Conservation (phyloP, 1,140 invertebrate species). For the Mizuhopecten yessoensis region DNA sequence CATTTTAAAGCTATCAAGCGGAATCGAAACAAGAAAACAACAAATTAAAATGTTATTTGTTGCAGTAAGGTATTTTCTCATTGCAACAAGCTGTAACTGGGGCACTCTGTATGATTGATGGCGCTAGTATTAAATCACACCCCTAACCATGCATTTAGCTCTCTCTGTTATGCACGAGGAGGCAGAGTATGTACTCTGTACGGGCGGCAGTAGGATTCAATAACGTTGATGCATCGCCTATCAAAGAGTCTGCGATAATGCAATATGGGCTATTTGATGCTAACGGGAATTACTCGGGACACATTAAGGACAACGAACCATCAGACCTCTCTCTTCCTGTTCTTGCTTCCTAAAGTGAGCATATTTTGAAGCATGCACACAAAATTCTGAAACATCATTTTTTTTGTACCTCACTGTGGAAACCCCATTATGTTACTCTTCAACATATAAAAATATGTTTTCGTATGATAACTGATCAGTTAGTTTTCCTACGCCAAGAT, state of each 20-base stretch:
- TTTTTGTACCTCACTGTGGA: too few relatives aligned
- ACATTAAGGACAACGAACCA: not conserved
- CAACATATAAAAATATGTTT: too few relatives aligned
- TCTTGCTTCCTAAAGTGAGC: too few relatives aligned
- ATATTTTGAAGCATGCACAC: too few relatives aligned
- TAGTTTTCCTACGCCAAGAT: too few relatives aligned
- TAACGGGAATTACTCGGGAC: not conserved
- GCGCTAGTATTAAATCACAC: not conserved
- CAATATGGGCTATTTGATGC: not conserved
- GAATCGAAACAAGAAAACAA: not conserved
- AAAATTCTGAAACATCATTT: too few relatives aligned
- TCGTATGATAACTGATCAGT: too few relatives aligned
- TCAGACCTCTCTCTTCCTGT: not conserved
- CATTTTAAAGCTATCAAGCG: not conserved
- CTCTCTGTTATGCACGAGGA: not conserved
- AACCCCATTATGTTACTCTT: too few relatives aligned
- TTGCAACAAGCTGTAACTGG: not conserved
- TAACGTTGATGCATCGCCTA: constrained; percentile 8
- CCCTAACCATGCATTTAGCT: not conserved
- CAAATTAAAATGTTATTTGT: not conserved
- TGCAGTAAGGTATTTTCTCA: not conserved
- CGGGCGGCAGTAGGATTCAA: not conserved
- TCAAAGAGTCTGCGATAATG: constrained; percentile 3
- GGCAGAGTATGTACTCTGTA: not conserved
- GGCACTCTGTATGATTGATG: constrained; percentile 13